A percentile compares a stretch with the other conserved stretches of the same genome.
These are phyloP conservation scores for Pteropus alecto DNA, from an alignment of 2,113 vertebrate species.

Conservation along the genomic window DNA sequence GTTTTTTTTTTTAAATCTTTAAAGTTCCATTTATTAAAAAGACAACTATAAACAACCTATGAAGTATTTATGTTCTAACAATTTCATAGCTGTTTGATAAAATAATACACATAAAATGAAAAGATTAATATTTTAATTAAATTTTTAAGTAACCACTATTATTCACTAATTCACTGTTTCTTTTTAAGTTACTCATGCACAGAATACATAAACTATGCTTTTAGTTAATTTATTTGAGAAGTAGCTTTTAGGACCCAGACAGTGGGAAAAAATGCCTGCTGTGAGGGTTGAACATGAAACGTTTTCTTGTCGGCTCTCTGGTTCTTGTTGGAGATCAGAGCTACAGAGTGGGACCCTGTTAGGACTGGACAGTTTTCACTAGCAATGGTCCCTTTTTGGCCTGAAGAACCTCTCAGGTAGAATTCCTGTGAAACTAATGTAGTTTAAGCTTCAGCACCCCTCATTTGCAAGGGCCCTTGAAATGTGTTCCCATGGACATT, in stretches of 20 bases:
- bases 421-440: not conserved
- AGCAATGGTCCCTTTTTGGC: not conserved
- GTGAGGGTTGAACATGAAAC: not conserved
- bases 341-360: not conserved
- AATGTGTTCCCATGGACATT: not conserved
- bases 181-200: not conserved
- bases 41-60: not conserved
- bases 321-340: not conserved
- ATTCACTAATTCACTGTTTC: not conserved
- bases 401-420: not conserved
- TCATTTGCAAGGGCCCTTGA: not conserved
- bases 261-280: not conserved
- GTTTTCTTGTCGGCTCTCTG: not conserved
- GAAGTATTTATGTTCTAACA: not conserved
- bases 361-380: not conserved
- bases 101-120: not conserved
- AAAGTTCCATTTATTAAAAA: not conserved
- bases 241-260: not conserved
- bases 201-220: not conserved
- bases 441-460: not conserved
- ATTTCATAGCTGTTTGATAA: not conserved
- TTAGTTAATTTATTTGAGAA: not conserved
- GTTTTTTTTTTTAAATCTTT: not conserved
- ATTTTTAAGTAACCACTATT: not conserved
- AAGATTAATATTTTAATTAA: not conserved